phyloP scores from a whole-genome alignment of 2,113 vertebrate species.

The Serinus canaria region DNA sequence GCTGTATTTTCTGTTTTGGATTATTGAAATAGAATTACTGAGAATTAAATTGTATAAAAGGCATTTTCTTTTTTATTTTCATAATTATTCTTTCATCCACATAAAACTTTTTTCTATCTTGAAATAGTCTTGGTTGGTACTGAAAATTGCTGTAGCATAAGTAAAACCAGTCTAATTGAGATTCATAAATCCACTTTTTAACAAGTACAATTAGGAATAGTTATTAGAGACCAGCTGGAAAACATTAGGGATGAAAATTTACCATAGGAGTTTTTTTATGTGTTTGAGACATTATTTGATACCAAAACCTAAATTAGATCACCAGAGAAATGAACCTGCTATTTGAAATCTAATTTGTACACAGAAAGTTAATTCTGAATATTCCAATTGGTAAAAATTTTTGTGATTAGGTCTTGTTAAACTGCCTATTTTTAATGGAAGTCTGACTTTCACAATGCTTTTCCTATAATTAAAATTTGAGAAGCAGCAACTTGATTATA shows the following conservation, averaged over 20 bases:
- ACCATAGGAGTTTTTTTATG: conserved; percentile 58
- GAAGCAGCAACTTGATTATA: conserved; percentile 35
- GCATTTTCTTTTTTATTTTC: conserved; percentile 67
- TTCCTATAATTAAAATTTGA: conserved; percentile 63
- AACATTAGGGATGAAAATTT: conserved; percentile 59
- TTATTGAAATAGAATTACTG: conserved; percentile 51
- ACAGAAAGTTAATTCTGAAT: conserved; percentile 57
- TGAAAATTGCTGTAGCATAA: conserved; percentile 46
- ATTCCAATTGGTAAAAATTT: conserved; percentile 64
- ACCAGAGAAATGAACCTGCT: conserved; percentile 52
- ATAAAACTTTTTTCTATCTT: conserved; percentile 49
- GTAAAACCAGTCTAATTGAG: conserved; percentile 70
- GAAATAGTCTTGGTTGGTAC: conserved; percentile 38
- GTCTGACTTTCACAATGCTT: conserved; percentile 39
- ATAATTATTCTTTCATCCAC: conserved; percentile 69
- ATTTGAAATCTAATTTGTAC: conserved; percentile 64
- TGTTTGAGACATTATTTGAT: conserved; percentile 58
- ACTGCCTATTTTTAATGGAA: conserved; percentile 39
- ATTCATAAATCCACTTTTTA: conserved; percentile 78
- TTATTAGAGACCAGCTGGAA: conserved; percentile 73
- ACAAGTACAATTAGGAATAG: conserved; percentile 76
- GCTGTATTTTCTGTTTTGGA: conserved; percentile 27
- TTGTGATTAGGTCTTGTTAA: conserved; percentile 57
- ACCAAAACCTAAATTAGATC: conserved; percentile 61
- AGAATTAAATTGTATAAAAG: conserved; percentile 38